A percentile compares a stretch with the other conserved stretches of the same genome.
Conservation (phyloP, 1,140 invertebrate genomes). For the Magallana angulata region DNA sequence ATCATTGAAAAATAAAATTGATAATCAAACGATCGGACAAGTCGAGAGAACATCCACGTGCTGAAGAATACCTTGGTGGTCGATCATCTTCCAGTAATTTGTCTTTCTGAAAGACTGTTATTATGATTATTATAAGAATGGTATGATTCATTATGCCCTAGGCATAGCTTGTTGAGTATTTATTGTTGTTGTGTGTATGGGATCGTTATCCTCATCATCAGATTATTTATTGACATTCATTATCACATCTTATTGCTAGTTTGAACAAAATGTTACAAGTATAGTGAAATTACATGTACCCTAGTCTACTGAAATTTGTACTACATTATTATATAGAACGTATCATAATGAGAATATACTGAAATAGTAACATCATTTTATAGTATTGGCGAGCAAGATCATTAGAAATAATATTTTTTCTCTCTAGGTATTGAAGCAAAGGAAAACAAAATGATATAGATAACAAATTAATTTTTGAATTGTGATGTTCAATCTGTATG, state of each 20-base stretch:
- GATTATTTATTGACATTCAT: conserved; percentile 18
- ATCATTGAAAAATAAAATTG: background rate
- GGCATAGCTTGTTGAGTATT: conserved; percentile 5
- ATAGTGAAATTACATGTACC: background rate
- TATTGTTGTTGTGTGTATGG: background rate
- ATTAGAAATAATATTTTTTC: too few species aligned
- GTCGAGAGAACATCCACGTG: background rate
- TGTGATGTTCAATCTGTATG: background rate
- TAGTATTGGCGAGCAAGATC: too few species aligned
- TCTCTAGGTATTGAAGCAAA: too few species aligned
- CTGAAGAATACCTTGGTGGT: background rate
- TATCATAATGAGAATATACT: too few species aligned
- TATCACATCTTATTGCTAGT: background rate
- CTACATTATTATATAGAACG: too few species aligned
- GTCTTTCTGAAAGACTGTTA: conserved; percentile 32
- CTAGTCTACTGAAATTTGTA: conserved; percentile 8
- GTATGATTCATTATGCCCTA: conserved; percentile 15
- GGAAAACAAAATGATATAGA: background rate
- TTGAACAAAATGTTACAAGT: background rate
- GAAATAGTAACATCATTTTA: too few species aligned
- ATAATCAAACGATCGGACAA: background rate
- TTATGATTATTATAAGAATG: background rate
- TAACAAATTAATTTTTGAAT: background rate
- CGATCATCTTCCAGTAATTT: background rate
- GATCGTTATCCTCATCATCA: background rate